phyloP scores from a whole-genome alignment of 2,797 vertebrate genomes.

The Pseudochromis fuscus region DNA sequence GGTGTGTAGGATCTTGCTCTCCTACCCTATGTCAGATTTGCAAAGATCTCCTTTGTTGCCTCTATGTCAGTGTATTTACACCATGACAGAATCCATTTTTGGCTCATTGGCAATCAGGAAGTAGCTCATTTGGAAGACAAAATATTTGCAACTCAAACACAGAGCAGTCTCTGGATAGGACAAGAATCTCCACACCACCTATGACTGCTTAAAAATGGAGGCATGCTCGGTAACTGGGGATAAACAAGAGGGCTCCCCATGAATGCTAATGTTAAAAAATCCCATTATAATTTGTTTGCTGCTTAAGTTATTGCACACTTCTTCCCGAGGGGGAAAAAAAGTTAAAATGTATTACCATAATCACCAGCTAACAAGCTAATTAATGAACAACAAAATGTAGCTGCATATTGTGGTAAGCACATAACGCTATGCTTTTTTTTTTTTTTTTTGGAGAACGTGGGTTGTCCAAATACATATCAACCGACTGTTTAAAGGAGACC shows the following conservation, averaged over 20 bases:
- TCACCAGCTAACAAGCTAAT: slow-evolving; percentile 23
- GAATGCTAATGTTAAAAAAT: slow-evolving; percentile 46
- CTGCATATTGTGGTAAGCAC: slow-evolving; percentile 1
- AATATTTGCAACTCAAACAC: slow-evolving; percentile 56
- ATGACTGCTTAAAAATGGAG: slow-evolving; percentile 34
- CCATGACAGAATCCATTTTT: slow-evolving; percentile 36
- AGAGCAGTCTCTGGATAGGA: slow-evolving; percentile 47
- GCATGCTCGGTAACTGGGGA: slow-evolving; percentile 27
- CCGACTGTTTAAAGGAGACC: background rate
- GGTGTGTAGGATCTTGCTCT: background rate
- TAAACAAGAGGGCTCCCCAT: slow-evolving; percentile 23
- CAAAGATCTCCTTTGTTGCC: slow-evolving; percentile 4
- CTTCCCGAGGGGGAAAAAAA: slow-evolving; percentile 14
- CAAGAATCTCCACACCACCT: slow-evolving; percentile 35
- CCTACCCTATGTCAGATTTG: background rate
- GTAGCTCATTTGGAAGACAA: slow-evolving; percentile 31
- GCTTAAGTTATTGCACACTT: background rate
- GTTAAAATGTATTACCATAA: slow-evolving; percentile 10
- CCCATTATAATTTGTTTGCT: slow-evolving; percentile 14
- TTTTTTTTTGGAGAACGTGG: background rate
- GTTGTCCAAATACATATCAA: background rate
- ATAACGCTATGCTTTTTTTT: background rate
- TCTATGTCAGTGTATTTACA: slow-evolving; percentile 15
- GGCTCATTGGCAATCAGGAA: slow-evolving; percentile 49
- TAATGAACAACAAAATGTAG: slow-evolving; percentile 12